Evolutionary conservation across 2,113 vertebrate genomes (phyloP).

Genomic region (Oreochromis niloticus): DNA sequence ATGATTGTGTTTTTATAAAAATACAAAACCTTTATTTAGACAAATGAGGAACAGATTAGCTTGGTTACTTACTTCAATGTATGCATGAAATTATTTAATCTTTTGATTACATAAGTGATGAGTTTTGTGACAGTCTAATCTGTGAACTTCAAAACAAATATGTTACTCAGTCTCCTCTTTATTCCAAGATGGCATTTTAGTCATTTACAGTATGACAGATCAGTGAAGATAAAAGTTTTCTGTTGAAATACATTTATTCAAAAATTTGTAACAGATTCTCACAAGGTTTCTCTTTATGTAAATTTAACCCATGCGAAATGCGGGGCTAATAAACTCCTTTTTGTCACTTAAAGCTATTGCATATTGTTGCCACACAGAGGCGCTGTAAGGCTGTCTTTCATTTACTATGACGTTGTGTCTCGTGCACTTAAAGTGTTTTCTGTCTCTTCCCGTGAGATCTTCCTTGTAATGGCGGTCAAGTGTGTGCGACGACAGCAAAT

Average conservation of each 20-base stretch:
- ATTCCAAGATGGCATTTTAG: neutral
- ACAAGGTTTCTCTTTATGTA: neutral
- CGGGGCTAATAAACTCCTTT: neutral
- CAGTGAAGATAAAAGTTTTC: neutral
- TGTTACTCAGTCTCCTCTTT: neutral
- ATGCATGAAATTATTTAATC: fast-evolving
- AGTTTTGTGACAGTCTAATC: neutral
- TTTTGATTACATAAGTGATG: neutral
- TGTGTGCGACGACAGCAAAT: too few species aligned
- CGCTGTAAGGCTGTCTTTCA: too few species aligned
- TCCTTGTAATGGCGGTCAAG: too few species aligned
- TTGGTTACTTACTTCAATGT: too few species aligned
- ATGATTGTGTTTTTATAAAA: too few species aligned
- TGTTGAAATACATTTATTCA: neutral
- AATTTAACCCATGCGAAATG: neutral
- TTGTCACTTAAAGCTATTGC: neutral
- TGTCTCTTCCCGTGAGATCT: too few species aligned
- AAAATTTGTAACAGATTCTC: neutral
- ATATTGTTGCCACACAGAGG: neutral
- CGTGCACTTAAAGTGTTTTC: too few species aligned
- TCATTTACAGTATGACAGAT: neutral
- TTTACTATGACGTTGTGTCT: too few species aligned
- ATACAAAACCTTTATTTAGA: too few species aligned
- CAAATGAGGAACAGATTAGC: too few species aligned
- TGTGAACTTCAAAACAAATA: fast-evolving